A percentile compares a stretch with the other conserved stretches of the same genome.
Evolutionary conservation across 2,113 vertebrate species (phyloP).

Genomic region (Psittacula cyanocephala): DNA sequence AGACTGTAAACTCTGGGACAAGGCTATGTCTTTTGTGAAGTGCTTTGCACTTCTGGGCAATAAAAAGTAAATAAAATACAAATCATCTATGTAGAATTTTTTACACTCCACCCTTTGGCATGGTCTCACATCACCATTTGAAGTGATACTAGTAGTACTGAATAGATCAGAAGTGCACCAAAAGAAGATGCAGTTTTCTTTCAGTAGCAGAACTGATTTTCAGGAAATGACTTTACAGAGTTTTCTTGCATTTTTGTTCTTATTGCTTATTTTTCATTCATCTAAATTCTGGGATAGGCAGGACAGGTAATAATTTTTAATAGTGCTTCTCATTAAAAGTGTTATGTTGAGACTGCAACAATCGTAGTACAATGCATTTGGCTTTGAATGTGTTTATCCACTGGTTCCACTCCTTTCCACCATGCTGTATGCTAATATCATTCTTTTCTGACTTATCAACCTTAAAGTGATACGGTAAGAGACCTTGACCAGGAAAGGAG

Average conservation of each 20-base stretch:
- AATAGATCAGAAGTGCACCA: background rate
- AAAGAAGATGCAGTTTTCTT: background rate
- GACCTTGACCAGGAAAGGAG: background rate
- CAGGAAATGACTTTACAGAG: background rate
- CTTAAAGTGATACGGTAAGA: background rate
- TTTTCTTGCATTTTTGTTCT: background rate
- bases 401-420: background rate
- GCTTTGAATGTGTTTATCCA: background rate
- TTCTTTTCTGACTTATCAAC: background rate
- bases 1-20: background rate
- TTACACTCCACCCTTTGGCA: background rate
- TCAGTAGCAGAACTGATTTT: background rate
- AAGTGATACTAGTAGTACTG: background rate
- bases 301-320: background rate
- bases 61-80: slow-evolving; percentile 14
- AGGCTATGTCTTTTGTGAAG: background rate
- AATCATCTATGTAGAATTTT: background rate
- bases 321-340: background rate
- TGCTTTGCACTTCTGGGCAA: background rate
- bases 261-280: background rate
- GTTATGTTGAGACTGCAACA: background rate
- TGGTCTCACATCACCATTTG: background rate
- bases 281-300: background rate
- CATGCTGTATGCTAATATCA: background rate
- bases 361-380: background rate